phyloP scores from a whole-genome alignment of 2,888 invertebrate species.

The Nudaria mundana region DNA sequence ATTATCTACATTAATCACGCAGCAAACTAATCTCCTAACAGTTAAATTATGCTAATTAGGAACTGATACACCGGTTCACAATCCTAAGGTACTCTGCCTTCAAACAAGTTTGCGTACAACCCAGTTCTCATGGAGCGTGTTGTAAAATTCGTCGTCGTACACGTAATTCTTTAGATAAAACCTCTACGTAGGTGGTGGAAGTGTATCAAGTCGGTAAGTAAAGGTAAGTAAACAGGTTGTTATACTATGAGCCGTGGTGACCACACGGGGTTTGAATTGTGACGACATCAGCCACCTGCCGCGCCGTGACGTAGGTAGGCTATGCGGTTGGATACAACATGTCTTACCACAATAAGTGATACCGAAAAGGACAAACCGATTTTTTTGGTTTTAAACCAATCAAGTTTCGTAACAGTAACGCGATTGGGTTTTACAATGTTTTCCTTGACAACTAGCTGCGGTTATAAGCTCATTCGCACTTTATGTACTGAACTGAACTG shows the following conservation, averaged over 20 bases:
- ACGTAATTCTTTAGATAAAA: background rate
- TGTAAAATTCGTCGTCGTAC: constrained; percentile 2
- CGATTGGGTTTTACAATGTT: background rate
- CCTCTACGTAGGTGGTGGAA: background rate
- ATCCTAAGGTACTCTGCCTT: background rate
- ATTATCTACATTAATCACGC: background rate
- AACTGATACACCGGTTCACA: too few species aligned
- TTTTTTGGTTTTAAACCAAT: background rate
- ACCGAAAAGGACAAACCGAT: background rate
- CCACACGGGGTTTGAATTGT: background rate
- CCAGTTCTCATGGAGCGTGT: background rate
- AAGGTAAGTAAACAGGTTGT: background rate
- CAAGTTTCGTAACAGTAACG: background rate
- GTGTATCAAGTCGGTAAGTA: background rate
- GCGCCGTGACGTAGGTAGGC: too few species aligned
- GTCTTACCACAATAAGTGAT: background rate
- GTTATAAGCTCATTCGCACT: too few species aligned
- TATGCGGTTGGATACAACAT: background rate
- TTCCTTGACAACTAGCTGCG: background rate
- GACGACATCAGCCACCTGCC: too few species aligned
- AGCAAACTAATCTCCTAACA: too few species aligned
- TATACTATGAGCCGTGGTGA: background rate
- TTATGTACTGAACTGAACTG: too few species aligned
- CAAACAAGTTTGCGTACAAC: background rate
- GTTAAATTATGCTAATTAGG: too few species aligned